Conservation (phyloP, 2,888 invertebrate genomes). For the Drosophila leonis region DNA sequence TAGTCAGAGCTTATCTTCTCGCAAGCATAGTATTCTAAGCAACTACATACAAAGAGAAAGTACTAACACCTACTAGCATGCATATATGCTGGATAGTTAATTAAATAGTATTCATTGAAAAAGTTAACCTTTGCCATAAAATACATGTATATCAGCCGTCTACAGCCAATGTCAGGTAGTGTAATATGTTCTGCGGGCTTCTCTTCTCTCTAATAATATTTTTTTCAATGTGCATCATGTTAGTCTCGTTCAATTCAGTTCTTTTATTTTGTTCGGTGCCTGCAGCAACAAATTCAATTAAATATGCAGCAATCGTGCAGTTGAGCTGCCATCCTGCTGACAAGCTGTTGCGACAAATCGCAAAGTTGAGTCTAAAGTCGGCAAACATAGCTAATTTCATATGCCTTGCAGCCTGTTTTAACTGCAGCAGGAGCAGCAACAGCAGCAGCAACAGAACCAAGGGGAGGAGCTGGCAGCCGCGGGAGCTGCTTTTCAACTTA, state of each 20-base stretch:
- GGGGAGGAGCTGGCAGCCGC: neutral
- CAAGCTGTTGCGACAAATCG: conserved; percentile 60
- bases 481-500: conserved; percentile 61
- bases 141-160: neutral
- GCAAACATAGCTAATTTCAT: conserved; percentile 72
- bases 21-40: too few species aligned
- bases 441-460: conserved; percentile 1
- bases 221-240: neutral
- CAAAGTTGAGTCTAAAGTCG: conserved; percentile 53
- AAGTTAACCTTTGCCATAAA: neutral
- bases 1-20: neutral
- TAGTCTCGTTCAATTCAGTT: neutral
- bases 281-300: conserved; percentile 67
- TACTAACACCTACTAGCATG: neutral
- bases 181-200: neutral
- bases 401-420: conserved; percentile 72
- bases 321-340: conserved; percentile 47
- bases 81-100: neutral
- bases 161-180: neutral
- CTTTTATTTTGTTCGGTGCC: conserved; percentile 19
- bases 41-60: conserved; percentile 1
- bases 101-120: neutral
- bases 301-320: conserved; percentile 53
- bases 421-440: conserved; percentile 8
- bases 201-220: neutral